Evolutionary conservation across 2,888 invertebrate species (phyloP), one percentile per base, ranked within the genome.

Genomic region (Nymphalis urticae): DNA sequence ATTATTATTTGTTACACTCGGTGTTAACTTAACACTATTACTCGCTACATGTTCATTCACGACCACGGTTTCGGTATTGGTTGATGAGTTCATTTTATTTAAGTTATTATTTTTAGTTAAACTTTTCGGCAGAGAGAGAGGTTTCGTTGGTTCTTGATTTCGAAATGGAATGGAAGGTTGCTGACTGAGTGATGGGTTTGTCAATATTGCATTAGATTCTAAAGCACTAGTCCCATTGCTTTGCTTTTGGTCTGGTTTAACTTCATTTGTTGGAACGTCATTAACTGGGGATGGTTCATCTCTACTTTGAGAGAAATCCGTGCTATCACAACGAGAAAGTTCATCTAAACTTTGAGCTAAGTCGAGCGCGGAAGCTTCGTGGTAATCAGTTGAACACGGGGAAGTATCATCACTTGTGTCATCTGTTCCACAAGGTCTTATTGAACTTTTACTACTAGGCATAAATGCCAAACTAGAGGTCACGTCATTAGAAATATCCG

Each of bases 381-480:
- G 93, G 73, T 92, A 92, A 77, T 92, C 92, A 1, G 92, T 91
- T 51, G 92, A 92, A 77, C 92, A 90, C 13, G 92, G 89, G 36
- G 92, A 92, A 16, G 92, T 92, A 67, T 88, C 89, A 65, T 88
- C 89, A 80, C 89, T 90, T 13, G 93, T 92, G 75, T 89, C 87
- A 72, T 90, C 91, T 21, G 81, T 81, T 71, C 81, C 81, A 64
- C 81, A 80, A 66, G 84, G 82, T 72, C 82, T 79, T 72, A 86
- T 87, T 68, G 89, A 90, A 82, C 89, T 88, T 85, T 88, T 89
- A 83, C 92, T 92, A 76, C 83, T 89, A 66, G 93, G 92, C 69
- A 92, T 76, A 78, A 90, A 91, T 51, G 93, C 93, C 78, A 92
- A 83, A 82, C 92, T 92, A 72, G 92, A 92, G 68, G 92, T 92